Evolutionary conservation across 2,888 invertebrate species (phyloP), one percentile per base, ranked within the genome.

Genomic region (Morinoia aosen): DNA sequence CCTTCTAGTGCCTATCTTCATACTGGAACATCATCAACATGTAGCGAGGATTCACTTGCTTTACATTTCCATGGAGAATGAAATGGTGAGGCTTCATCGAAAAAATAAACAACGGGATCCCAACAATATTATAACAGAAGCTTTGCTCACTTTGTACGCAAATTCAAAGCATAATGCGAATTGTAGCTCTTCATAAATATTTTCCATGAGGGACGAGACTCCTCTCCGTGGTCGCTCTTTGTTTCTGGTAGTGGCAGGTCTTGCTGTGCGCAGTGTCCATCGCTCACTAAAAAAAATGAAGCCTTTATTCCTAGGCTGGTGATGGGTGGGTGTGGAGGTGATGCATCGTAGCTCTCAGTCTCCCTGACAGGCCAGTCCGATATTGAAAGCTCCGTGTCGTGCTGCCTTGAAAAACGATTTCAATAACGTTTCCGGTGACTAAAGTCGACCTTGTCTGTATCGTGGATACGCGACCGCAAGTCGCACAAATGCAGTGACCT

Each of bases 311-410:
- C 16, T 39, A 33, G 33, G 33, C 33, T 19, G 76, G 19, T 48
- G 39, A 40, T 11, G 90, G 14, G 39, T 14, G 11, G 90, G 90
- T 11, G 48, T 19, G 90, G 39, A 16, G 16, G 90, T 90, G 90
- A 90, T 90, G 90, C 90, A 90, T 90, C 40, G 90, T 39, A 90
- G 90, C 90, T 90, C 40, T 90, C 90, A 39, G 90, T 90, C 48
- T 90, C 40, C 90, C 48, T 39, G 90, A 90, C 90, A 90, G 90
- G 90, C 90, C 40, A 40, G 90, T 39, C 90, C 90, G 90, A 90
- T 90, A 90, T 90, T 90, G 90, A 90, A 90, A 90, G 90, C 48
- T 39, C 39, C 90, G 90, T 90, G 90, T 40, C 90, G 40, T 90
- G 40, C 48, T 10, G 39, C 90, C 90, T 48, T 90, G 90, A 90